Percentiles rank a stretch among this genome's conserved stretches.
phyloP scores from a whole-genome alignment of 2,113 vertebrate genomes.

The Choloepus hoffmanni region DNA sequence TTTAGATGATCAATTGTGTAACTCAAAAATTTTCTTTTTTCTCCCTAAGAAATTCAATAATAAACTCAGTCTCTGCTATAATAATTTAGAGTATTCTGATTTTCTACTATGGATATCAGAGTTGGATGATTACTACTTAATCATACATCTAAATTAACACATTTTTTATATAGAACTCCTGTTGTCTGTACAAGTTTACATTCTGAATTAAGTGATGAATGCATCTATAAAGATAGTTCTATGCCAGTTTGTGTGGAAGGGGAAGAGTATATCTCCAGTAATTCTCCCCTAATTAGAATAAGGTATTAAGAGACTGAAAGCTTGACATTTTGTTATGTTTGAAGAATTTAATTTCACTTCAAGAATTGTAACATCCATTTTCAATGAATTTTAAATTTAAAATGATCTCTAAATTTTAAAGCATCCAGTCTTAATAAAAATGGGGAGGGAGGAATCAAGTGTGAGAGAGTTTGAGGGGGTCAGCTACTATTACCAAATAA shows the following conservation, averaged over 20 bases:
- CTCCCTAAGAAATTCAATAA: background rate
- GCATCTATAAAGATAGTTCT: background rate
- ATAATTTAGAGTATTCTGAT: background rate
- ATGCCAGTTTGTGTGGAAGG: background rate
- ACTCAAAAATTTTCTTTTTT: background rate
- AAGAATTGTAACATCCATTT: background rate
- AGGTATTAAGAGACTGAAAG: background rate
- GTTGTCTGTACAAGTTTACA: background rate
- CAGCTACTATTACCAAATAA: background rate
- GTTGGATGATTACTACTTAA: background rate
- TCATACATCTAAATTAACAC: background rate
- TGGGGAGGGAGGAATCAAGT: background rate
- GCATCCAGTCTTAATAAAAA: background rate
- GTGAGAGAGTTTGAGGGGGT: background rate
- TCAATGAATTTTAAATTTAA: background rate
- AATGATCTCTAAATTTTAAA: background rate
- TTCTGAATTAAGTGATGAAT: background rate
- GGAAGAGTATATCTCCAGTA: background rate
- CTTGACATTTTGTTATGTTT: background rate
- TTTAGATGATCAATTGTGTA: background rate
- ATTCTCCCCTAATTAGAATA: background rate
- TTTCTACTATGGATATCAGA: background rate
- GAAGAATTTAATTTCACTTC: background rate
- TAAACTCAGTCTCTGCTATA: background rate
- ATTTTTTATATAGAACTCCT: background rate